A percentile compares a stretch with the other conserved stretches of the same genome.
Conservation (phyloP, 2,797 vertebrate genomes). For the Gallinago nigripennis region DNA sequence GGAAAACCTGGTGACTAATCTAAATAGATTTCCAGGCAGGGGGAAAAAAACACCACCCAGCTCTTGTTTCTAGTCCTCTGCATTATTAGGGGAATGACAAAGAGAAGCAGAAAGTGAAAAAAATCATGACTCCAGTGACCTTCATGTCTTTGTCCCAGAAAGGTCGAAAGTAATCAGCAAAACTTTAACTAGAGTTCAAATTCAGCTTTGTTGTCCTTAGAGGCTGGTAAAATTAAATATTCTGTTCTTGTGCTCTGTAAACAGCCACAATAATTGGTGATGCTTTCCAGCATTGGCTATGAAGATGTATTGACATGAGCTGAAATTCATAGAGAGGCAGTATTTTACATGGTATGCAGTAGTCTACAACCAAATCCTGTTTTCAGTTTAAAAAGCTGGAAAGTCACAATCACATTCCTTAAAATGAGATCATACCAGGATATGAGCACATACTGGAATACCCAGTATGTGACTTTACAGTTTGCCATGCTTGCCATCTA, state of each 20-base stretch:
- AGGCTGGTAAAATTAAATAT: slow-evolving; percentile 58
- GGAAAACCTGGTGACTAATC: slow-evolving; percentile 71
- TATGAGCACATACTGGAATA: not conserved
- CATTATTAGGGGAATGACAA: slow-evolving; percentile 67
- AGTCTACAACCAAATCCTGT: not conserved
- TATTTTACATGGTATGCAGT: not conserved
- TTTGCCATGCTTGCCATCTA: not conserved
- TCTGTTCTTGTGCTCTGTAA: slow-evolving; percentile 43
- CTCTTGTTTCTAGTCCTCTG: slow-evolving; percentile 57
- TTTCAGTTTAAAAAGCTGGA: not conserved
- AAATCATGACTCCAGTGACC: slow-evolving; percentile 63
- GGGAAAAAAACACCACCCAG: slow-evolving; percentile 27
- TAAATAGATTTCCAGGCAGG: slow-evolving; percentile 72
- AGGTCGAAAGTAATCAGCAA: slow-evolving; percentile 67
- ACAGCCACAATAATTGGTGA: slow-evolving; percentile 32
- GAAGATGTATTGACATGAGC: slow-evolving; percentile 9
- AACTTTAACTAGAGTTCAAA: slow-evolving; percentile 71
- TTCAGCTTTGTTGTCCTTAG: slow-evolving; percentile 45
- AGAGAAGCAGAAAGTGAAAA: slow-evolving; percentile 64
- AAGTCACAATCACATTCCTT: slow-evolving; percentile 17
- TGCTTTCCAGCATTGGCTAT: slow-evolving; percentile 20
- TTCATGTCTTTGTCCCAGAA: slow-evolving; percentile 62
- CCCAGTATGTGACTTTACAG: not conserved
- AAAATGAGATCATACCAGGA: not conserved
- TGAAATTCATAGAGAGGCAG: not conserved